Conservation (phyloP, 1,140 invertebrate genomes). For the Zaprionus ornatus region DNA sequence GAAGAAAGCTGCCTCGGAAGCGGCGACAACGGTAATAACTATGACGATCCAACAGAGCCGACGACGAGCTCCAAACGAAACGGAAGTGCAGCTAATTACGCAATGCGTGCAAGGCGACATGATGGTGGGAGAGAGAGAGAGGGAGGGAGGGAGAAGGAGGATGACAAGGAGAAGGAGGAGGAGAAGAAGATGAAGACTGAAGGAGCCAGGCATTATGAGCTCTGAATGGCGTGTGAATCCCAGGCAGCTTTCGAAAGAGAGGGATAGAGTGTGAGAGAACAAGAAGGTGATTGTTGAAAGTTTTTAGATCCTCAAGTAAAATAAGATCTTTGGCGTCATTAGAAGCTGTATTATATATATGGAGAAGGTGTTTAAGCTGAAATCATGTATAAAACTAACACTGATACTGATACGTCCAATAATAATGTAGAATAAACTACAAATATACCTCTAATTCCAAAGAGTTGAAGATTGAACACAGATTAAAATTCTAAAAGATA, state of each 20-base stretch:
- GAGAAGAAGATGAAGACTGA: not conserved
- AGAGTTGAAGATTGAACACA: not conserved
- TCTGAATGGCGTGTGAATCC: not conserved
- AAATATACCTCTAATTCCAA: not conserved
- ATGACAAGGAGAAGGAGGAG: not conserved
- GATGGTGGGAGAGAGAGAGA: constrained; percentile 4
- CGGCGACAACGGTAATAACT: constrained; percentile 53
- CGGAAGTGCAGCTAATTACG: constrained; percentile 74
- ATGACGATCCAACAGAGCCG: constrained; percentile 33
- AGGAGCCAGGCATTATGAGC: not conserved
- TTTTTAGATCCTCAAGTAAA: not conserved
- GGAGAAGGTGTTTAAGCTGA: no score
- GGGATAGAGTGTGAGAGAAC: not conserved
- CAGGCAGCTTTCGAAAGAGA: not conserved
- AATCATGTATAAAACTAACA: no score
- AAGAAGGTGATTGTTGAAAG: not conserved
- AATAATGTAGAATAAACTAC: not conserved
- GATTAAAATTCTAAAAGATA: not conserved
- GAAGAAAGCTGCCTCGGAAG: constrained; percentile 74
- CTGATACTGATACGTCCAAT: no score
- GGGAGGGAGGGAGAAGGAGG: not conserved
- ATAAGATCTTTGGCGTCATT: no score
- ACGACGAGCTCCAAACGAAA: constrained; percentile 28
- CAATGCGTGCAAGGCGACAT: constrained; percentile 50
- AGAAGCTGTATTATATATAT: not conserved